Evolutionary conservation across 2,113 vertebrate species (phyloP).

Genomic region (Hemibates koningsi): DNA sequence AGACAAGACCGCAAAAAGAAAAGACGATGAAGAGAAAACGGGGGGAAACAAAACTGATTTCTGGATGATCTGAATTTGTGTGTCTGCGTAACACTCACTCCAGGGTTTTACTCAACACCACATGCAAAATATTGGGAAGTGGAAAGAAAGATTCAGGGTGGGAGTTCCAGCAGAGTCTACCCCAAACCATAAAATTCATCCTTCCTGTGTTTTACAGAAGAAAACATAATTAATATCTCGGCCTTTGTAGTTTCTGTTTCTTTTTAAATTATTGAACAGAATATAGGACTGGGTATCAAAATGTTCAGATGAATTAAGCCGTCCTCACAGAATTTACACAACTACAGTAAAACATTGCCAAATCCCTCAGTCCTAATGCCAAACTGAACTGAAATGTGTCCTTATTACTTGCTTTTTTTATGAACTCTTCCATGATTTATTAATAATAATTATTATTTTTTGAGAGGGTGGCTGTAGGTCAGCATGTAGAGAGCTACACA

Average conservation of each 20-base stretch:
- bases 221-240: not conserved
- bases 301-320: accelerated
- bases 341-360: not conserved
- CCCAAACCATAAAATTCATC: conserved; percentile 75
- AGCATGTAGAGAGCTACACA: not conserved
- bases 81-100: conserved; percentile 35
- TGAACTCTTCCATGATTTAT: not conserved
- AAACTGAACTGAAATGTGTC: not conserved
- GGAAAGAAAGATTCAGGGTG: conserved; percentile 51
- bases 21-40: not conserved
- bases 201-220: conserved; percentile 52
- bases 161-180: conserved; percentile 59
- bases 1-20: not conserved
- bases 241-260: not conserved
- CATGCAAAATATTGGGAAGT: conserved; percentile 62
- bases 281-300: not conserved
- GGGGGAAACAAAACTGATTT: accelerated
- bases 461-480: not conserved
- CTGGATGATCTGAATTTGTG: accelerated
- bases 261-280: not conserved
- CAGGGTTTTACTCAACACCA: conserved; percentile 65
- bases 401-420: not conserved
- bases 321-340: not conserved
- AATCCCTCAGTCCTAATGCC: not conserved
- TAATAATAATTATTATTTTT: not conserved